Percentiles rank a stretch among this genome's conserved stretches.
These are phyloP conservation scores for Lysandra bellargus DNA, from an alignment of 2,888 invertebrate genomes.

Conservation along the genomic window DNA sequence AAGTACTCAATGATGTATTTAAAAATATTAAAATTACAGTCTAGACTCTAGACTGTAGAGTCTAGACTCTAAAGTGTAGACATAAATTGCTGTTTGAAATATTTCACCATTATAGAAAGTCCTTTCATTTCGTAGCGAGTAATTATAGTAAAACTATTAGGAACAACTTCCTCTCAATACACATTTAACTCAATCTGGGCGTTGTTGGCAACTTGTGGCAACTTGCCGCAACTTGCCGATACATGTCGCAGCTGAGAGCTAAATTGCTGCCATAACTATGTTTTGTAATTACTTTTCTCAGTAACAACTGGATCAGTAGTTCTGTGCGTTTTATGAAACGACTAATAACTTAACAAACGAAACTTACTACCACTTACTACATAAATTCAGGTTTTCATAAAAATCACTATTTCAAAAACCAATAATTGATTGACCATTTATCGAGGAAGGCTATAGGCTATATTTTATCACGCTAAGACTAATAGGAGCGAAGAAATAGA, in stretches of 20 bases:
- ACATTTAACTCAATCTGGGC: slow-evolving; percentile 17
- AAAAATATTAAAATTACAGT: too few relatives aligned
- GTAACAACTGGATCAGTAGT: neutral
- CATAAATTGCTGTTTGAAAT: neutral
- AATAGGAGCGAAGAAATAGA: too few relatives aligned
- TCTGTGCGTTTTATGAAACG: neutral
- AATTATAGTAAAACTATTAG: neutral
- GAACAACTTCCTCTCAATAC: slow-evolving; percentile 15
- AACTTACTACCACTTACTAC: too few relatives aligned
- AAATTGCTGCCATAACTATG: neutral
- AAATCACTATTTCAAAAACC: too few relatives aligned
- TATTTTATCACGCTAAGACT: too few relatives aligned
- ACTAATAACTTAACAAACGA: too few relatives aligned
- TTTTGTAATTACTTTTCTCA: slow-evolving; percentile 18
- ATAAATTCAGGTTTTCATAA: too few relatives aligned
- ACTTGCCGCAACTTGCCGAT: neutral
- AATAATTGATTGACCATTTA: too few relatives aligned
- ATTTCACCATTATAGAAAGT: neutral
- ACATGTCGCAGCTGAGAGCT: neutral
- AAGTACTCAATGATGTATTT: too few relatives aligned
- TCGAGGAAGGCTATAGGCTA: too few relatives aligned
- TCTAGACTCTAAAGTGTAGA: too few relatives aligned
- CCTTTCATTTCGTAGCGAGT: neutral
- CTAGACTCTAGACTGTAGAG: too few relatives aligned
- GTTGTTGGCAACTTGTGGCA: slow-evolving; percentile 13